Percentiles rank a stretch among this genome's conserved stretches.
phyloP scores from a whole-genome alignment of 2,888 invertebrate species.

The Synergus gifuensis region DNA sequence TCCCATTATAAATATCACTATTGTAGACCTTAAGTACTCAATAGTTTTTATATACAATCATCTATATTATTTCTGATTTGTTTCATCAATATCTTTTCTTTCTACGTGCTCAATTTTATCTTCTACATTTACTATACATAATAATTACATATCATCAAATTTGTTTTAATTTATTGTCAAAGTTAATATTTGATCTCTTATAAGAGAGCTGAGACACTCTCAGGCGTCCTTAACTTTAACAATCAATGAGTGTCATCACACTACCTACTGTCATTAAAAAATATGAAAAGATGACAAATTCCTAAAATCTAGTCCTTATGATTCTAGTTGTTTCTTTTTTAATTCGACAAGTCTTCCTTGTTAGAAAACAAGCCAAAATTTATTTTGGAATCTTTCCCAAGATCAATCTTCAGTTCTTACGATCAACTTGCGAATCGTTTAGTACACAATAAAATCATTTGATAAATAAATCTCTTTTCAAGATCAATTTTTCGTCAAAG shows the following conservation, averaged over 20 bases:
- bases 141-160: neutral
- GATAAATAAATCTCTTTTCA: neutral
- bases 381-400: slow-evolving; percentile 25
- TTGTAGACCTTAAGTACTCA: neutral
- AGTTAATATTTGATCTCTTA: neutral
- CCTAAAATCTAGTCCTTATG: neutral
- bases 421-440: neutral
- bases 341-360: slow-evolving; percentile 2
- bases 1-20: neutral
- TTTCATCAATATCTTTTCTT: neutral
- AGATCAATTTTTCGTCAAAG: slow-evolving; percentile 3
- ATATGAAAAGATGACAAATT: no score
- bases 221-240: neutral
- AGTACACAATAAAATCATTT: neutral
- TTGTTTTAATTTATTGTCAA: neutral
- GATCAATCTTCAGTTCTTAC: slow-evolving; percentile 6
- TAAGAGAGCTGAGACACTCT: neutral
- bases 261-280: no score
- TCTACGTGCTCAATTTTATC: neutral
- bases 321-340: slow-evolving; percentile 32
- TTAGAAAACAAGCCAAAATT: neutral
- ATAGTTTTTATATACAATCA: neutral
- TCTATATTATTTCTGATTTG: slow-evolving; percentile 2
- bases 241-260: neutral
- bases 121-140: no score